Evolutionary conservation across 2,113 vertebrate species (phyloP).

Genomic region (Melanerpes aurifrons): DNA sequence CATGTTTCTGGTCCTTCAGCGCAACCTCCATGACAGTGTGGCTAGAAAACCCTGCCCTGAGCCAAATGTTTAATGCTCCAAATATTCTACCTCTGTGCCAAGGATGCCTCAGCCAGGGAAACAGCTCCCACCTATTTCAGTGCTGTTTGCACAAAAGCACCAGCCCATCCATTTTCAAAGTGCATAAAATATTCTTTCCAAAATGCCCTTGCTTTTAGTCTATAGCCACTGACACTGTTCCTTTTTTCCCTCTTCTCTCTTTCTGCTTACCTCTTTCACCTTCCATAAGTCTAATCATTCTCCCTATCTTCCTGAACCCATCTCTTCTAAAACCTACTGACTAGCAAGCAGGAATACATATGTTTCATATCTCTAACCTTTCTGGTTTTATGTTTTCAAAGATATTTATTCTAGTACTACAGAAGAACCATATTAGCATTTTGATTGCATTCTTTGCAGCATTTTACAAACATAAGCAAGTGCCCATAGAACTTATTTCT

Average conservation of each 20-base stretch:
- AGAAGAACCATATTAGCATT: background rate
- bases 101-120: background rate
- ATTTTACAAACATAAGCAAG: background rate
- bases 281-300: background rate
- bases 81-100: background rate
- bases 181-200: background rate
- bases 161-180: background rate
- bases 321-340: background rate
- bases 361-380: background rate
- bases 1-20: fast-evolving
- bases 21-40: fast-evolving
- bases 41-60: background rate
- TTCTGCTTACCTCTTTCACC: background rate
- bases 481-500: background rate
- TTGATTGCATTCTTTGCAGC: background rate
- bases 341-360: background rate
- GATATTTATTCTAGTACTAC: background rate
- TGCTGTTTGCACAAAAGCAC: background rate
- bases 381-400: background rate
- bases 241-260: background rate
- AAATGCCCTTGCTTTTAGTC: background rate
- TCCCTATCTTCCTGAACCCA: background rate
- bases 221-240: background rate
- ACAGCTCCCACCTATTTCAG: background rate
- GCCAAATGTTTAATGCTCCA: background rate